These are phyloP conservation scores for Acipenser oxyrinchus DNA, from an alignment of 2,797 vertebrate species.

Conservation along the genomic window DNA sequence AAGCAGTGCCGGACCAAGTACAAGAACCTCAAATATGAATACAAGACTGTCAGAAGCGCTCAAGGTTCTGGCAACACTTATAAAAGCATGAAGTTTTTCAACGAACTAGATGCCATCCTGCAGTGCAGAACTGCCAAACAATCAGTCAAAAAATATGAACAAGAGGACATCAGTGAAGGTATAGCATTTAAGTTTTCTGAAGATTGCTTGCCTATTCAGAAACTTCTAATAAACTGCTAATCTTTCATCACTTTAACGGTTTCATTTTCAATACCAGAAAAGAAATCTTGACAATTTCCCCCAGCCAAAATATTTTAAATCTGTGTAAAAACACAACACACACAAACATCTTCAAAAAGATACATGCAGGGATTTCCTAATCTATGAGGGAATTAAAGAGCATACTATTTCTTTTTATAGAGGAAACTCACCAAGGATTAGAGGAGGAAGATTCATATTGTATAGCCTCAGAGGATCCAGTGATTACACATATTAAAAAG, in stretches of 20 bases:
- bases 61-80: conserved; percentile 51
- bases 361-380: too few species aligned
- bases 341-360: too few species aligned
- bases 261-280: too few species aligned
- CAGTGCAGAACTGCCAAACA: conserved; percentile 54
- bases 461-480: conserved; percentile 14
- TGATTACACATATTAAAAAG: conserved; percentile 14
- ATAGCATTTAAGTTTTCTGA: background rate
- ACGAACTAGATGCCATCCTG: conserved; percentile 77
- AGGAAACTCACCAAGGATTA: conserved; percentile 9
- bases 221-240: too few species aligned
- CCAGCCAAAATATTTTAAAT: too few species aligned
- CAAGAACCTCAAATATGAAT: conserved; percentile 86
- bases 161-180: conserved; percentile 13
- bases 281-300: too few species aligned
- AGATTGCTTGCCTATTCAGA: background rate
- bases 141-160: conserved; percentile 39
- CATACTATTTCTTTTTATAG: background rate
- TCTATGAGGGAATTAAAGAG: background rate
- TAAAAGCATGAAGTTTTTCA: conserved; percentile 81
- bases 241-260: too few species aligned
- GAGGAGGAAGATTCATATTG: conserved; percentile 20
- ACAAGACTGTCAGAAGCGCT: conserved; percentile 69
- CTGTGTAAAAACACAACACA: too few species aligned
- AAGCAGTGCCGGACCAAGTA: conserved; percentile 87